phyloP scores from a whole-genome alignment of 2,113 vertebrate genomes.

The Pygoscelis adeliae region DNA sequence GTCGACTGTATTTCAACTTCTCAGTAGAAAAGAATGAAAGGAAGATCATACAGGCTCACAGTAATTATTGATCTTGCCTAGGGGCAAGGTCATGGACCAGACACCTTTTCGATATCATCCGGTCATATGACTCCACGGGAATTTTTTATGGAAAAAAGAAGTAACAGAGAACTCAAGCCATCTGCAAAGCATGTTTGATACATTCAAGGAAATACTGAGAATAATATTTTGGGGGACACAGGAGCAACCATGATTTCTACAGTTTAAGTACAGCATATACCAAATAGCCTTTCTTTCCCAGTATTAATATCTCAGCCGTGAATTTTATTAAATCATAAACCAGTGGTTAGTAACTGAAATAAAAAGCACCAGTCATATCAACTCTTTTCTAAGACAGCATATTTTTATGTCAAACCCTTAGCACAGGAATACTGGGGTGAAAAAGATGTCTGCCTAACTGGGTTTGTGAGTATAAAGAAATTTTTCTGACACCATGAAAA shows the following conservation, averaged over 20 bases:
- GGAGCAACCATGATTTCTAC: background rate
- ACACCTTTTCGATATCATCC: background rate
- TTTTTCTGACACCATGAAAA: background rate
- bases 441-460: background rate
- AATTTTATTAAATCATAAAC: background rate
- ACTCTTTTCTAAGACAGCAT: background rate
- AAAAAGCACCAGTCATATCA: background rate
- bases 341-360: background rate
- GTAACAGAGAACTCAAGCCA: background rate
- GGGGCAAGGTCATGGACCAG: background rate
- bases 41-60: background rate
- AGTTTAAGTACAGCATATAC: background rate
- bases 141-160: background rate
- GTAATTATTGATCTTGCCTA: background rate
- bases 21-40: background rate
- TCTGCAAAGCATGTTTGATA: background rate
- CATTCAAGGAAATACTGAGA: background rate
- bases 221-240: background rate
- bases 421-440: background rate
- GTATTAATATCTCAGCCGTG: background rate
- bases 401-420: background rate
- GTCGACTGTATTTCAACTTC: background rate
- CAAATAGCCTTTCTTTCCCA: background rate
- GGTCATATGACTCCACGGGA: background rate
- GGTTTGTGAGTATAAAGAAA: background rate